Evolutionary conservation across 2,797 vertebrate genomes (phyloP).

Genomic region (Lates japonicus): DNA sequence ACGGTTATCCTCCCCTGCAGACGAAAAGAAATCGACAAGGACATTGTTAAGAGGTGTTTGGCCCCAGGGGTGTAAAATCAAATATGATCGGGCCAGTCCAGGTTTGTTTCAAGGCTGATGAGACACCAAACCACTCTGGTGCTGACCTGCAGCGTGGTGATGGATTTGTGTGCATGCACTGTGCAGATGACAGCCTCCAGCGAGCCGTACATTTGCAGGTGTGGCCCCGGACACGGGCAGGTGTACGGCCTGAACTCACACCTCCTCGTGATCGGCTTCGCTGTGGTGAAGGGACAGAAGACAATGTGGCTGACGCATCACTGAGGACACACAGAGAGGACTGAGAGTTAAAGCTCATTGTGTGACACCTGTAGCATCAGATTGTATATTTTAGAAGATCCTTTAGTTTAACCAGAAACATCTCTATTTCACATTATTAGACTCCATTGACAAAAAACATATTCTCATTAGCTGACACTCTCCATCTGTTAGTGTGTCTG

Average conservation of each 20-base stretch:
- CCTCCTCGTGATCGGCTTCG: conserved; percentile 87
- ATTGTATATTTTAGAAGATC: no score
- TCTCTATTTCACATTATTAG: no score
- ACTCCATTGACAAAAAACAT: no score
- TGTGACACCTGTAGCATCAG: no score
- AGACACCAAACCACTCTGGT: not conserved
- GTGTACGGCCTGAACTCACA: conserved; percentile 84
- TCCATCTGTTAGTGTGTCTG: no score
- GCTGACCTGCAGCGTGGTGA: conserved; percentile 82
- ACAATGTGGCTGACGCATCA: conserved; percentile 85
- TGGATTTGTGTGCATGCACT: conserved; percentile 86
- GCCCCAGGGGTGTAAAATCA: no score
- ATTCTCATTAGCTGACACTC: no score
- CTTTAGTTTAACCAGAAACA: no score
- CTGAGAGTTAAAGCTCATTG: not conserved
- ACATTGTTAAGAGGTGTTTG: no score
- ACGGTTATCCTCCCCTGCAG: conserved; percentile 85
- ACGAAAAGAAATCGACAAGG: not conserved
- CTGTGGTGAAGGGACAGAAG: conserved; percentile 85
- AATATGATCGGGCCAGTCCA: no score
- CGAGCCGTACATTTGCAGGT: conserved; percentile 85
- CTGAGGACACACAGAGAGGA: conserved; percentile 58
- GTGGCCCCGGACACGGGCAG: conserved; percentile 85
- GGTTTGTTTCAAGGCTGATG: rapidly evolving
- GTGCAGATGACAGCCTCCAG: conserved; percentile 86